A percentile compares a stretch with the other conserved stretches of the same genome.
These are phyloP conservation scores for Habropoda laboriosa DNA, from an alignment of 1,140 invertebrate species.

Conservation along the genomic window DNA sequence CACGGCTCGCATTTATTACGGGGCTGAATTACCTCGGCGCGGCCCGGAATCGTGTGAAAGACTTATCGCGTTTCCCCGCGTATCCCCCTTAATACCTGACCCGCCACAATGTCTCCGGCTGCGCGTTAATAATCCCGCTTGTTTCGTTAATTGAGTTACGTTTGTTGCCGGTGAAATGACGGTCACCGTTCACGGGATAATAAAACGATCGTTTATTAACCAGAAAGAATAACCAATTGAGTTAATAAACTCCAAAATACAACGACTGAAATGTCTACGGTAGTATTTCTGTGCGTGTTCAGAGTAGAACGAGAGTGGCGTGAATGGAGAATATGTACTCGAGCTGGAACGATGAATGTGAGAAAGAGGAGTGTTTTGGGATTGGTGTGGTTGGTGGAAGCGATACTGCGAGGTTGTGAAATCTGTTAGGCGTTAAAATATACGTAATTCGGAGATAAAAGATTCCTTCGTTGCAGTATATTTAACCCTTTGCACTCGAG, in stretches of 20 bases:
- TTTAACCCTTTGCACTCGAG: too few relatives aligned
- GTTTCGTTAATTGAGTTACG: conserved; percentile 34
- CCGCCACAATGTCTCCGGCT: conserved; percentile 23
- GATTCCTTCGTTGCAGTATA: too few relatives aligned
- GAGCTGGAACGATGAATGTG: too few relatives aligned
- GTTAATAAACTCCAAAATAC: background rate
- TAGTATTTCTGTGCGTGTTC: too few relatives aligned
- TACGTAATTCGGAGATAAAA: too few relatives aligned
- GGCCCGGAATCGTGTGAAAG: conserved; percentile 31
- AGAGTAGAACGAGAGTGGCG: too few relatives aligned
- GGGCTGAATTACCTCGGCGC: conserved; percentile 62
- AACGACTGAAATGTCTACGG: too few relatives aligned
- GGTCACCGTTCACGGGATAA: background rate
- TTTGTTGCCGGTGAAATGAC: background rate
- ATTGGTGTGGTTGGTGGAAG: too few relatives aligned
- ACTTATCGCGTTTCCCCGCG: conserved; percentile 55
- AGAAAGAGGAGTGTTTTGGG: too few relatives aligned
- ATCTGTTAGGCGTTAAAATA: too few relatives aligned
- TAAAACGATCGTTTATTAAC: background rate
- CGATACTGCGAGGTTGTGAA: too few relatives aligned
- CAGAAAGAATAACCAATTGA: background rate
- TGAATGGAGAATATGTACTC: too few relatives aligned
- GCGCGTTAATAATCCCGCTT: conserved; percentile 28
- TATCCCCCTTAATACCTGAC: conserved; percentile 41
- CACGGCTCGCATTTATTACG: conserved; percentile 67